Conservation (phyloP, 2,888 invertebrate genomes). For the Erebia aethiops region DNA sequence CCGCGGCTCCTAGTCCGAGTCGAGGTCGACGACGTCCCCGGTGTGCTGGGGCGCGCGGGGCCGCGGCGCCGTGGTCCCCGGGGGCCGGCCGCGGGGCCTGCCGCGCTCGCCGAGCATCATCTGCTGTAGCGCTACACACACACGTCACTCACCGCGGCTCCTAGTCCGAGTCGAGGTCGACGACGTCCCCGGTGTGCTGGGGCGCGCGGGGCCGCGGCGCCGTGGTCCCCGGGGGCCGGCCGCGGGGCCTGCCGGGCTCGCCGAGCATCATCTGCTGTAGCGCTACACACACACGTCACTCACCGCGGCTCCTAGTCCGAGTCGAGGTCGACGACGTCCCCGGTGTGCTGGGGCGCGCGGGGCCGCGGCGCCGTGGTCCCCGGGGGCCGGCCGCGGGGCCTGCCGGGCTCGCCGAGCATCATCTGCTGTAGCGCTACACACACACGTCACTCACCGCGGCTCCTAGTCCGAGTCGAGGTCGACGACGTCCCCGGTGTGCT, state of each 20-base stretch:
- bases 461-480: slow-evolving; percentile 51
- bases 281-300: slow-evolving; percentile 51
- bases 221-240: slow-evolving; percentile 55
- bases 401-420: too few species aligned
- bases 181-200: slow-evolving; percentile 55
- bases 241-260: slow-evolving; percentile 49
- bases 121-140: slow-evolving; percentile 68
- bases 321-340: not conserved
- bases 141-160: slow-evolving; percentile 1
- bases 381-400: too few species aligned
- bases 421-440: too few species aligned
- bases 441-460: not conserved
- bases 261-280: slow-evolving; percentile 75
- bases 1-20: not conserved
- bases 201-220: slow-evolving; percentile 44
- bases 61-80: not conserved
- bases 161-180: slow-evolving; percentile 74
- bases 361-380: not conserved
- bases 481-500: not conserved
- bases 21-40: not conserved
- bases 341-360: not conserved
- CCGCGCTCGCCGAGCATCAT: slow-evolving; percentile 36
- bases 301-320: not conserved
- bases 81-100: not conserved
- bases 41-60: too few species aligned